Base-by-base conservation (phyloP, 1,140 invertebrate species). In the Chlorops oryzae region DNA sequence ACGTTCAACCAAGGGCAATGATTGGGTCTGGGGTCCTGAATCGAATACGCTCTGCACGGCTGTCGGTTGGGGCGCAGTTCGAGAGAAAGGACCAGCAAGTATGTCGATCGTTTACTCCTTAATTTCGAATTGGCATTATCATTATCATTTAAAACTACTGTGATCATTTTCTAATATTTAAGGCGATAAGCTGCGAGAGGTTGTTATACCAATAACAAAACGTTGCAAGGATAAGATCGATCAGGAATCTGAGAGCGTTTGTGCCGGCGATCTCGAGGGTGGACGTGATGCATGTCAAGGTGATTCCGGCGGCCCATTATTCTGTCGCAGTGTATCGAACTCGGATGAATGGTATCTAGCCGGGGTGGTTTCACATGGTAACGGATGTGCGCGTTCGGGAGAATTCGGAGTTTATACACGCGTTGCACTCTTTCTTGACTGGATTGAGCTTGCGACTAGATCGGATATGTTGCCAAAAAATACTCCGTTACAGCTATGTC, bases 351-450 rank as follows among this genome's bases (percentile, higher is more conserved):
- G 83, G 81, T 87, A 87, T 58, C 65, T 88, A 25, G 86, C 81
- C 5, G 88, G 87, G 1, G 79, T 90, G 18, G 83, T 90, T 0
- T 87, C 85, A 59, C 85, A 89, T 60, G 92, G 92, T 3, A 80
- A 85, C 59, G 88, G 88, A 5, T 92, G 90, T 70, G 90, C 79
- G 2, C 74, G 83, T 50, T 80, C 83, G 23, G 74, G 81, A 47
- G 82, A 89, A 64, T 84, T 87, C 6, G 89, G 89, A n/a, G 86
- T 86, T 49, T 92, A 92, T 56, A 89, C 88, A 0, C 79, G 80
- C 67, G 83, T 90, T 17, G 81, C 80, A 28, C 68, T 81, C n/a
- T 89, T 82, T 63, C 57, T 83, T 3, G 63, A 80, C 35, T 92
- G 88, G 89, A 87, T 92, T 47, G 72, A 74, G 47, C 22, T 65